Conservation (phyloP, 2,797 vertebrate genomes). For the Nasua narica region DNA sequence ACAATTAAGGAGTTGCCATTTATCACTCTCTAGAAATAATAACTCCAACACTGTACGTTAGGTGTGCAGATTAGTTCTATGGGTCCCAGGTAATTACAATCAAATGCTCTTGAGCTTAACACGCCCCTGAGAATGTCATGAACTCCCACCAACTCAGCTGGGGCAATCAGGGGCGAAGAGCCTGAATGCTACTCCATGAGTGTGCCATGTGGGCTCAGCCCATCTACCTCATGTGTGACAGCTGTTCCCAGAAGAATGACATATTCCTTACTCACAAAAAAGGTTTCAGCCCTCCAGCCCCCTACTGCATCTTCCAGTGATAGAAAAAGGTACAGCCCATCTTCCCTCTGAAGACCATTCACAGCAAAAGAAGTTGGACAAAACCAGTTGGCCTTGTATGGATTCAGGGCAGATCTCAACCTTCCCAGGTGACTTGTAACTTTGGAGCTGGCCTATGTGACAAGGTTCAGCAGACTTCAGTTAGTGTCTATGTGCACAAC, state of each 20-base stretch:
- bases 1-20: slow-evolving; percentile 62
- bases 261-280: not conserved
- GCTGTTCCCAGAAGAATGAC: slow-evolving; percentile 27
- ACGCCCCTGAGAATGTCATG: not conserved
- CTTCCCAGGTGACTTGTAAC: not conserved
- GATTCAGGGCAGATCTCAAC: not conserved
- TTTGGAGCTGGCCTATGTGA: not conserved
- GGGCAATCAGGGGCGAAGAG: not conserved
- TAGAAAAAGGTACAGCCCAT: not conserved
- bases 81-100: slow-evolving; percentile 52
- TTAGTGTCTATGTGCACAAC: not conserved
- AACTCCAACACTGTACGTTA: slow-evolving; percentile 29
- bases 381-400: not conserved
- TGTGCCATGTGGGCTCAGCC: not conserved
- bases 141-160: not conserved
- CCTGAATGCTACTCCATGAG: not conserved
- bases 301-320: slow-evolving; percentile 4
- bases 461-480: not conserved
- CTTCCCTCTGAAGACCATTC: not conserved
- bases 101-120: slow-evolving; percentile 48
- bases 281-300: not conserved
- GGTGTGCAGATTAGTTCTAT: slow-evolving; percentile 55
- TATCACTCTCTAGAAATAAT: slow-evolving; percentile 69
- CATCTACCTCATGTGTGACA: not conserved
- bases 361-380: not conserved